Base-by-base conservation (phyloP, 2,888 invertebrate genomes). In the Eretmocerus hayati region DNA sequence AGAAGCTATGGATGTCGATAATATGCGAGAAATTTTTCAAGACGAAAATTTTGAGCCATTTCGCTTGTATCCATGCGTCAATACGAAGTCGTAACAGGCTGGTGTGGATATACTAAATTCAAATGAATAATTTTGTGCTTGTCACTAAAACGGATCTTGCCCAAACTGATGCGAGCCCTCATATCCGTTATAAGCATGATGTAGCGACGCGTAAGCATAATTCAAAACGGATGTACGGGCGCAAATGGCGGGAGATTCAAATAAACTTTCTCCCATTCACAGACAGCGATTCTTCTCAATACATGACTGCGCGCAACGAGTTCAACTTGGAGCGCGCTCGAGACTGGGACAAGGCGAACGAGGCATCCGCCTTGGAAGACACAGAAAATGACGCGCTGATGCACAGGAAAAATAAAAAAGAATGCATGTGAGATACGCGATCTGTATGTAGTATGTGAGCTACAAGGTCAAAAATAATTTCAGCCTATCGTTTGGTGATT, bases 261-360 rank as follows among this genome's bases (percentile, higher is more conserved):
- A 50, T 48, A 52, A 52, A 48, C 44, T 50, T 48, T 52, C 48
- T 50, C 48, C n/a, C n/a, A 40, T 55, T 53, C 49, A 49, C 51
- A 30, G 48, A 42, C 38, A 36, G 11, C 11, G 26, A 11, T 26
- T n/a, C n/a, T n/a, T n/a, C n/a, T n/a, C n/a, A n/a, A n/a, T n/a
- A n/a, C n/a, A n/a, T 11, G 26, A 11, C 26, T 6, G 36, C 23
- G 42, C 37, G 21, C 46, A 37, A 42, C 20, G 26, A 26, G 26
- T n/a, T n/a, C n/a, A n/a, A n/a, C n/a, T n/a, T n/a, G n/a, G n/a
- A n/a, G 42, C 18, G 42, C 39, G 39, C 33, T 15, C 55, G 56
- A 57, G 56, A 59, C 58, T 58, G 56, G 57, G 54, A 55, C 58
- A 58, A 59, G 58, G 56, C 56, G 43, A 59, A 23, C 56, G 47